phyloP scores from a whole-genome alignment of 2,113 vertebrate genomes.

The Ascaphus truei region DNA sequence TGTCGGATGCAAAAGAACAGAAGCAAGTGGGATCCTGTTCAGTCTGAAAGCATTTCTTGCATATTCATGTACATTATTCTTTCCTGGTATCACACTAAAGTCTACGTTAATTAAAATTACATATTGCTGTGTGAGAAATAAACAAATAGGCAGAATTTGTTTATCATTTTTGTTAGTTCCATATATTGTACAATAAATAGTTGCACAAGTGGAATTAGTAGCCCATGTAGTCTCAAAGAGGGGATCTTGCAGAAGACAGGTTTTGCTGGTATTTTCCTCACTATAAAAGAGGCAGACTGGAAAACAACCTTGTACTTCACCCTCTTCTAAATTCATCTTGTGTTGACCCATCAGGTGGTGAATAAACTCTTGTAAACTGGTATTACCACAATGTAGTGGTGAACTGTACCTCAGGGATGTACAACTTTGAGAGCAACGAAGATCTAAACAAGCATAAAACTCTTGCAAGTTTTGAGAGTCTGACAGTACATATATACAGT shows the following conservation, averaged over 20 bases:
- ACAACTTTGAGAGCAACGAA: constrained; percentile 44
- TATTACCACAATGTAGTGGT: constrained; percentile 43
- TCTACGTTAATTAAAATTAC: constrained; percentile 81
- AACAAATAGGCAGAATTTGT: constrained; percentile 65
- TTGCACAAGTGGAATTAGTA: constrained; percentile 47
- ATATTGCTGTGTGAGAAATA: constrained; percentile 80
- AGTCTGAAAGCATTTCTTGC: constrained; percentile 63
- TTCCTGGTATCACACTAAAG: constrained; percentile 62
- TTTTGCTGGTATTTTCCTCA: background rate
- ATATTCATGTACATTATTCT: constrained; percentile 45
- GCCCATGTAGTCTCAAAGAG: constrained; percentile 45
- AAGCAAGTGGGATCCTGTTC: constrained; percentile 73
- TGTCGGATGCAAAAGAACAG: constrained; percentile 69
- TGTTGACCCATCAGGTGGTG: constrained; percentile 75
- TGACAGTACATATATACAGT: constrained; percentile 72
- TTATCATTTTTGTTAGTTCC: constrained; percentile 48
- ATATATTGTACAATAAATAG: constrained; percentile 56
- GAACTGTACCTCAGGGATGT: constrained; percentile 51
- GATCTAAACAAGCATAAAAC: constrained; percentile 59
- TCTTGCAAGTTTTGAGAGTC: constrained; percentile 69
- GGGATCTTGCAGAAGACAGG: constrained; percentile 45
- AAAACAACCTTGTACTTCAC: constrained; percentile 74
- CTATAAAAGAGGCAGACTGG: constrained; percentile 66
- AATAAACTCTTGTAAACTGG: constrained; percentile 70
- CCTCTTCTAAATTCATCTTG: constrained; percentile 73